A percentile compares a stretch with the other conserved stretches of the same genome.
Conservation (phyloP, 2,113 vertebrate genomes). For the Phaethon lepturus region DNA sequence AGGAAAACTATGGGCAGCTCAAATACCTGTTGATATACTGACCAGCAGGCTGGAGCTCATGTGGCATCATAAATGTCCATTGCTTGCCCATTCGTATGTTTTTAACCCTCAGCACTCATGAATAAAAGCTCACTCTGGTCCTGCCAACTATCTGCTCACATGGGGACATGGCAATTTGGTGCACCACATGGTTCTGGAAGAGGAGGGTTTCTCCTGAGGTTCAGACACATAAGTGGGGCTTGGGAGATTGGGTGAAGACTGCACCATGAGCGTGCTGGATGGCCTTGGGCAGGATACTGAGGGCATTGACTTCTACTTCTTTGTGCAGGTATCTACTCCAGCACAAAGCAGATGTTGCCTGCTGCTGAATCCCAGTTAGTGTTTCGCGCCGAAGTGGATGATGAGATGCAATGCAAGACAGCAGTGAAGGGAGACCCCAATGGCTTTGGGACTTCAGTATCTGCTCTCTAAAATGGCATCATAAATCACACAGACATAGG, state of each 20-base stretch:
- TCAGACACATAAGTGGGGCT: neutral
- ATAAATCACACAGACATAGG: neutral
- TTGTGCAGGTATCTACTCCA: neutral
- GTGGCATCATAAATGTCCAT: neutral
- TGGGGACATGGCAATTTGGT: too few species aligned
- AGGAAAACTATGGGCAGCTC: neutral
- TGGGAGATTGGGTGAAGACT: neutral
- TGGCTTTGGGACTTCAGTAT: neutral
- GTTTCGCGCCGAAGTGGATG: fast-evolving
- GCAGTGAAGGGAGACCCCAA: neutral
- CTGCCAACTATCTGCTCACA: neutral
- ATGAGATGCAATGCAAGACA: neutral
- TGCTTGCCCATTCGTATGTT: neutral
- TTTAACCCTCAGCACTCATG: neutral
- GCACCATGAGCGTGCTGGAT: neutral
- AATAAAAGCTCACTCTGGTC: neutral
- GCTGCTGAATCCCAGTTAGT: neutral
- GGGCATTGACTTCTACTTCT: neutral
- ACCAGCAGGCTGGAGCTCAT: neutral
- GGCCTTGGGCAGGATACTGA: neutral
- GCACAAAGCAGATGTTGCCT: neutral
- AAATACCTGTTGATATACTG: neutral
- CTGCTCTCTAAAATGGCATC: neutral
- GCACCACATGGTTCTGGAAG: too few species aligned
- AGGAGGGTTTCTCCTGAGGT: neutral